These are phyloP conservation scores for Andrena trimmerana DNA, from an alignment of 2,888 invertebrate genomes.

Conservation along the genomic window DNA sequence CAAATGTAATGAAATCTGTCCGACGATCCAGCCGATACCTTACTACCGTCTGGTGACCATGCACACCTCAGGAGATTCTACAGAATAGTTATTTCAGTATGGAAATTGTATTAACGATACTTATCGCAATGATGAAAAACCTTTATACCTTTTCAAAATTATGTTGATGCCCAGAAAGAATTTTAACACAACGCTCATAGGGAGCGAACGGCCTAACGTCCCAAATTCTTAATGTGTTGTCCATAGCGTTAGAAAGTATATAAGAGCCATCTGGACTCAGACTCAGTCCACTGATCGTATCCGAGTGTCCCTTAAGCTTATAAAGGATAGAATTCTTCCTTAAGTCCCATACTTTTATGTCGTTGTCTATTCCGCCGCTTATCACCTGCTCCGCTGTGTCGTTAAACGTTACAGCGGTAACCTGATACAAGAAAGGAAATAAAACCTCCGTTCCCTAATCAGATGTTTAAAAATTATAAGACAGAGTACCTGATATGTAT, in stretches of 20 bases:
- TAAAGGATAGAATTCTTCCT: constrained; percentile 94
- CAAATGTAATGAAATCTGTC: constrained; percentile 98
- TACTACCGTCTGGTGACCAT: constrained; percentile 97
- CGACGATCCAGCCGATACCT: constrained; percentile 96
- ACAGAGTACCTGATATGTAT: constrained; percentile 88
- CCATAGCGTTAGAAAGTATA: constrained; percentile 98
- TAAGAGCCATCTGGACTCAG: constrained; percentile 95
- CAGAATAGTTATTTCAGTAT: constrained; percentile 45
- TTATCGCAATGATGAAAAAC: background rate
- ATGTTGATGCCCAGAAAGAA: constrained; percentile 97
- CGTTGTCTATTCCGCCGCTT: constrained; percentile 98
- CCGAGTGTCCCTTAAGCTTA: constrained; percentile 96
- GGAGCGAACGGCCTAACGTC: constrained; percentile 98
- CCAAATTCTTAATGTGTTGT: constrained; percentile 97
- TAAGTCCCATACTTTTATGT: constrained; percentile 99
- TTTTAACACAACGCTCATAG: constrained; percentile 96
- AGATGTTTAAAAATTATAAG: background rate
- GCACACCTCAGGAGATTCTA: constrained; percentile 95
- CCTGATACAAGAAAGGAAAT: constrained; percentile 74
- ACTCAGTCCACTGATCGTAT: constrained; percentile 96
- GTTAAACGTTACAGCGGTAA: constrained; percentile 96
- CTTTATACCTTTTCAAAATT: constrained; percentile 94
- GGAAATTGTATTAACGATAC: background rate
- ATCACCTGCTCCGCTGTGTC: constrained; percentile 98
- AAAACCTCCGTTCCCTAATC: background rate